Conservation (phyloP, 2,797 vertebrate genomes). For the Enteromius anoplus region DNA sequence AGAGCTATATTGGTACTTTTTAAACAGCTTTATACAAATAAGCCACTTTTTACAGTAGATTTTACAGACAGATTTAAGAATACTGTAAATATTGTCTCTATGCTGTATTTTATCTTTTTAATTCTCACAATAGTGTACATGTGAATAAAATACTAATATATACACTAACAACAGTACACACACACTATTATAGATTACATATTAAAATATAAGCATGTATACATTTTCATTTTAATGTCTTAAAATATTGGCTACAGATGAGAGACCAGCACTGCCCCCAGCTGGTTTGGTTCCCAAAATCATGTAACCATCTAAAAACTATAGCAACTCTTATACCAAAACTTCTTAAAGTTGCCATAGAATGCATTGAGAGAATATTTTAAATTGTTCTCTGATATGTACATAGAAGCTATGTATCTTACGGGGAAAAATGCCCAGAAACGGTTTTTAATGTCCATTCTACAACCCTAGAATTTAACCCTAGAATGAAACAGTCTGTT, state of each 20-base stretch:
- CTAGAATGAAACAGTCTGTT: too few species aligned
- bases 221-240: not conserved
- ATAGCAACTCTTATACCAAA: not conserved
- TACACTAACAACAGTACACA: not conserved
- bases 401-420: too few species aligned
- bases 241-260: not conserved
- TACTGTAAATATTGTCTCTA: not conserved
- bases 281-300: constrained; percentile 15
- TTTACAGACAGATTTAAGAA: not conserved
- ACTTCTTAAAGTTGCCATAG: too few species aligned
- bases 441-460: too few species aligned
- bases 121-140: not conserved
- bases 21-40: not conserved
- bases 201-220: not conserved
- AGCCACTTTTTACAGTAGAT: too few species aligned
- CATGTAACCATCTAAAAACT: not conserved
- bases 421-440: too few species aligned
- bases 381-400: too few species aligned
- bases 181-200: not conserved
- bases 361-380: too few species aligned
- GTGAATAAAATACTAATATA: not conserved
- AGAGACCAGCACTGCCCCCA: constrained; percentile 27
- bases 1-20: not conserved
- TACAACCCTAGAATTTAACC: too few species aligned
- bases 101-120: not conserved